Percentiles rank a stretch among this genome's conserved stretches.
phyloP scores from a whole-genome alignment of 2,113 vertebrate species.

The Aptenodytes forsteri region DNA sequence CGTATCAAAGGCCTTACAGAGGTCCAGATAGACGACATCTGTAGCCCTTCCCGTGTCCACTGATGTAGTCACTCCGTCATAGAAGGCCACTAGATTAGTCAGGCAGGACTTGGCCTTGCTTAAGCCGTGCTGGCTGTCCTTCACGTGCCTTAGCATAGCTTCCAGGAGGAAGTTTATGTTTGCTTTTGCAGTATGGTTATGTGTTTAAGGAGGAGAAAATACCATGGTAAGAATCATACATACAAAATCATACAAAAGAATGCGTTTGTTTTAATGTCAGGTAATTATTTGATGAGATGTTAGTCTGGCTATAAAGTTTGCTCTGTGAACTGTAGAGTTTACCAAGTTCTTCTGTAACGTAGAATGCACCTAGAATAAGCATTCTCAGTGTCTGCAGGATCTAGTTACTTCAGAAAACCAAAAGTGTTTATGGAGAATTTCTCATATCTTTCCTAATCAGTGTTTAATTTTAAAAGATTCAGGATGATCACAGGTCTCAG shows the following conservation, averaged over 20 bases:
- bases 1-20: too few relatives aligned
- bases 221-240: conserved; percentile 27
- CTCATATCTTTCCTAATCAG: not conserved
- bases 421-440: not conserved
- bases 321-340: not conserved
- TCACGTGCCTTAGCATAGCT: too few relatives aligned
- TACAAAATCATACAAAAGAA: not conserved
- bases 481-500: not conserved
- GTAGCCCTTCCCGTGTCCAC: too few relatives aligned
- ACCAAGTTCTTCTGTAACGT: not conserved
- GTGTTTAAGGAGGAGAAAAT: not conserved
- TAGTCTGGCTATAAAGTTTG: not conserved
- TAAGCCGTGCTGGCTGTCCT: too few relatives aligned
- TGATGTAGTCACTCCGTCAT: too few relatives aligned
- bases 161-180: not conserved
- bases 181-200: conserved; percentile 28
- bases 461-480: not conserved
- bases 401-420: not conserved
- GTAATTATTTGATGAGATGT: not conserved
- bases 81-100: too few relatives aligned
- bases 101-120: too few relatives aligned
- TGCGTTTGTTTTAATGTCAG: not conserved
- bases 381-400: not conserved
- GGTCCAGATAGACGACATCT: too few relatives aligned
- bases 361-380: not conserved